These are phyloP conservation scores for Drosophila sp. DNA, from an alignment of 1,140 invertebrate genomes.

Conservation along the genomic window DNA sequence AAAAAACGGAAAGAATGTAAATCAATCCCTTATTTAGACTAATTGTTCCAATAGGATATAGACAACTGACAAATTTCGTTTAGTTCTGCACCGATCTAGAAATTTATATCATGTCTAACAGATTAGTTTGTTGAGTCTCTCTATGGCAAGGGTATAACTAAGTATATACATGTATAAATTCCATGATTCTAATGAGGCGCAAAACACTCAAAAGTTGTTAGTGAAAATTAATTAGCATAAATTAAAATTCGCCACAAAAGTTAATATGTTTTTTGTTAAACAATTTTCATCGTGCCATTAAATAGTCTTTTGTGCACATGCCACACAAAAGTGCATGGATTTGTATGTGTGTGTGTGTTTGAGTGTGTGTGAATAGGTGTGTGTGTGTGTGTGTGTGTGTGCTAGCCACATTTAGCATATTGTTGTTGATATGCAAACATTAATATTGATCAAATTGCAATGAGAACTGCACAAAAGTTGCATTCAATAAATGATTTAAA, in stretches of 20 bases:
- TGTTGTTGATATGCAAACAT: conserved; percentile 58
- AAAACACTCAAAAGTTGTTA: conserved; percentile 59
- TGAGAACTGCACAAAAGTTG: conserved; percentile 32
- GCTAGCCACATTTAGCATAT: conserved; percentile 49
- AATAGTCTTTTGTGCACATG: conserved; percentile 7
- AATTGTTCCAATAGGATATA: too few relatives aligned
- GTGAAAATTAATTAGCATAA: conserved; percentile 77
- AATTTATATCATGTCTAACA: too few relatives aligned
- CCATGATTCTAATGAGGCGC: conserved; percentile 20
- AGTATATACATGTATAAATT: conserved; percentile 12
- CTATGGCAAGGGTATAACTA: neutral
- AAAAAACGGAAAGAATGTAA: too few relatives aligned
- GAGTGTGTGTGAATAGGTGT: neutral
- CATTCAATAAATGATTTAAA: conserved; percentile 41
- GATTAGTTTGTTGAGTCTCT: neutral
- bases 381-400: conserved; percentile 31
- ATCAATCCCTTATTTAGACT: too few relatives aligned
- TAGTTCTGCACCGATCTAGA: too few relatives aligned
- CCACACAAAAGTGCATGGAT: neutral
- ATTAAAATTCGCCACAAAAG: conserved; percentile 61
- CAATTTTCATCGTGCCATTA: conserved; percentile 41
- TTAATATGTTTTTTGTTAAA: conserved; percentile 56
- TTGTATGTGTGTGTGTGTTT: neutral
- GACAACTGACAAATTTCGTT: too few relatives aligned
- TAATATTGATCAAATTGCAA: conserved; percentile 59